phyloP scores from a whole-genome alignment of 2,888 invertebrate genomes.

The Pilophorus perplexus region DNA sequence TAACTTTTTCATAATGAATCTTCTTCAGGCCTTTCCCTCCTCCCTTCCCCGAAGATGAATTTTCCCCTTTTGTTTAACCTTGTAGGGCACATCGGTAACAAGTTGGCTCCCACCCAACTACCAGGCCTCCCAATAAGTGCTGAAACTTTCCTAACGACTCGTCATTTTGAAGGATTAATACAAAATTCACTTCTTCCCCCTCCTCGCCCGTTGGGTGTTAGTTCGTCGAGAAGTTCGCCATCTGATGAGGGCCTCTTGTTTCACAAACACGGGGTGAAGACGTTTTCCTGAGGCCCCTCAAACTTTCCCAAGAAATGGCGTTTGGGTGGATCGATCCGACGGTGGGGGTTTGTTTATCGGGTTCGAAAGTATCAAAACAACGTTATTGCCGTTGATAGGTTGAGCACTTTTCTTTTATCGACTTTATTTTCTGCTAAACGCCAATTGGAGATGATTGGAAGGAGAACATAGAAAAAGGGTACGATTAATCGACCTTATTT shows the following conservation, averaged over 20 bases:
- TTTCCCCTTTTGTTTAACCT: slow-evolving; percentile 5
- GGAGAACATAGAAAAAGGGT: too few relatives aligned
- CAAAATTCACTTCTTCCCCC: slow-evolving; percentile 19
- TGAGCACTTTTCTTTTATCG: too few relatives aligned
- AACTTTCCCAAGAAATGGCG: too few relatives aligned
- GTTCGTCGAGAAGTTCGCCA: background rate
- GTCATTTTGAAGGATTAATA: slow-evolving; percentile 31
- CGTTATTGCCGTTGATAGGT: too few relatives aligned
- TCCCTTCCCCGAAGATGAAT: slow-evolving; percentile 6
- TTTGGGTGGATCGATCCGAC: too few relatives aligned
- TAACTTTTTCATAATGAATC: slow-evolving; percentile 34
- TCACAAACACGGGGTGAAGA: slow-evolving; percentile 17
- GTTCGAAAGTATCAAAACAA: too few relatives aligned
- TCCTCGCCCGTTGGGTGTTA: slow-evolving; percentile 1
- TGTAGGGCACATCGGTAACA: background rate
- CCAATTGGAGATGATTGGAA: too few relatives aligned
- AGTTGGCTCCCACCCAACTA: slow-evolving; percentile 8
- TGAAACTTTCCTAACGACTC: slow-evolving; percentile 25
- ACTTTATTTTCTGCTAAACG: too few relatives aligned
- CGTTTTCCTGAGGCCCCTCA: too few relatives aligned
- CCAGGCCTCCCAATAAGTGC: slow-evolving; percentile 6
- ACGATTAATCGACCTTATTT: too few relatives aligned
- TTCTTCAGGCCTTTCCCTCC: background rate
- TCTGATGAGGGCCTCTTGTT: slow-evolving; percentile 20
- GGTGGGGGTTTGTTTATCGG: too few relatives aligned